Evolutionary conservation across 2,797 vertebrate species (phyloP).

Genomic region (Bucorvus abyssinicus): DNA sequence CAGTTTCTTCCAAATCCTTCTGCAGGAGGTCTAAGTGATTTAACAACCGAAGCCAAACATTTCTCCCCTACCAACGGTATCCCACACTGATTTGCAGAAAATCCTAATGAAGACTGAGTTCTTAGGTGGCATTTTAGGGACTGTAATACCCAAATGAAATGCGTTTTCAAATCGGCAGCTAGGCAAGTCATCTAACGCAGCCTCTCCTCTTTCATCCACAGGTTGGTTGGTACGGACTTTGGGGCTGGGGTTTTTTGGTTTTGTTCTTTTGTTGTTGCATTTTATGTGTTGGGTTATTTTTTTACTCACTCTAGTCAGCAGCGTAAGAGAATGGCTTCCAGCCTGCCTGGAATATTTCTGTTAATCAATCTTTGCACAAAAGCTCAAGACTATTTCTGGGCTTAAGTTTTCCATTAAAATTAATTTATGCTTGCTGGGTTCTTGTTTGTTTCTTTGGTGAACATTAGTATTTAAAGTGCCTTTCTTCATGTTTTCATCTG

Average conservation of each 20-base stretch:
- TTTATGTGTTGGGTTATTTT: not conserved
- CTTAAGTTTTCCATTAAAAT: not conserved
- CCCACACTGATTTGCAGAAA: not conserved
- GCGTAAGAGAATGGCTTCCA: not conserved
- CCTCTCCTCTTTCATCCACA: not conserved
- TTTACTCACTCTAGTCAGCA: not conserved
- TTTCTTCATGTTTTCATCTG: not conserved
- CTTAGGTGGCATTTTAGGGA: not conserved
- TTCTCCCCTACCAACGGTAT: not conserved
- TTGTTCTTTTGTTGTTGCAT: not conserved
- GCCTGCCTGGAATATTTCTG: not conserved
- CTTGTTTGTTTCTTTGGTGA: not conserved
- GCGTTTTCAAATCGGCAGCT: not conserved
- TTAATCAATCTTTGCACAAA: not conserved
- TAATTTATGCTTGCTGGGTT: not conserved
- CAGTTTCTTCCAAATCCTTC: not conserved
- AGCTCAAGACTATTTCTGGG: not conserved
- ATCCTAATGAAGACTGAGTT: not conserved
- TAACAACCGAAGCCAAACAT: not conserved
- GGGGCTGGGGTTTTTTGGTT: too few species aligned
- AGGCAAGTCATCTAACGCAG: not conserved
- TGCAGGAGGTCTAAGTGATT: not conserved
- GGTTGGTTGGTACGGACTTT: not conserved
- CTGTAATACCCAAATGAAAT: not conserved
- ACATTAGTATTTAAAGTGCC: not conserved